Base-by-base conservation (phyloP, 2,797 vertebrate species). In the Mus spretus region DNA sequence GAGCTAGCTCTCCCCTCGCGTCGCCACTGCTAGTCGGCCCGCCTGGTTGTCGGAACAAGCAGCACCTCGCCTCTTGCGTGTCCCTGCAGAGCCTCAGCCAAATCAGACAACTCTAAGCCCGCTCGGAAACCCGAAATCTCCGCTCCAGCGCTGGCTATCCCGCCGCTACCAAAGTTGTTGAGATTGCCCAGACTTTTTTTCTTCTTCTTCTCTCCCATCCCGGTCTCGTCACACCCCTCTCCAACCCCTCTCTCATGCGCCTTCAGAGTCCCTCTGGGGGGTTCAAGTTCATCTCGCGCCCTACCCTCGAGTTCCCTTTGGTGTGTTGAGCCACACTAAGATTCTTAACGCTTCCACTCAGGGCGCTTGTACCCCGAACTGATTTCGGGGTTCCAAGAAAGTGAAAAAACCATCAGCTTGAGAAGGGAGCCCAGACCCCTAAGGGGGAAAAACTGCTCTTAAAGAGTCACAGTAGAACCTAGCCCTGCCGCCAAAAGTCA, bases 11-110 rank as follows among this genome's bases (percentile, higher is more conserved):
- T 92, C 96, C 94, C 82, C 14, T 97, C 91, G 74, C 88, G 84
- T 93, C 53, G 96, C 96, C 91, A 90, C 96, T 91, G 92, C 97
- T 95, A 87, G 93, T 72, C 97, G 31, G 92, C 95, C 96, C 82
- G 94, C 89, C 80, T 85, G 96, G 98, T 97, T 96, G 98, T 98
- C 97, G 98, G 97, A 98, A 98, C 98, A 98, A 97, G 95, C 97
- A 98, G 97, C 98, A 93, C 98, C 96, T 93, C 95, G 98, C 97
- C 98, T 91, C 82, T 85, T 94, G 98, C 98, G 96, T 96, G 98
- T 98, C 93, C 89, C 98, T 97, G 97, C 98, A 98, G 97, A 86
- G 95, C 97, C 96, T 90, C 67, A 91, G 70, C 96, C 92, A 94
- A 90, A 80, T 79, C 92, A 94, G 96, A 90, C 95, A 79, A 96